These are phyloP conservation scores for Motacilla alba DNA, from an alignment of 2,113 vertebrate genomes.

Conservation along the genomic window DNA sequence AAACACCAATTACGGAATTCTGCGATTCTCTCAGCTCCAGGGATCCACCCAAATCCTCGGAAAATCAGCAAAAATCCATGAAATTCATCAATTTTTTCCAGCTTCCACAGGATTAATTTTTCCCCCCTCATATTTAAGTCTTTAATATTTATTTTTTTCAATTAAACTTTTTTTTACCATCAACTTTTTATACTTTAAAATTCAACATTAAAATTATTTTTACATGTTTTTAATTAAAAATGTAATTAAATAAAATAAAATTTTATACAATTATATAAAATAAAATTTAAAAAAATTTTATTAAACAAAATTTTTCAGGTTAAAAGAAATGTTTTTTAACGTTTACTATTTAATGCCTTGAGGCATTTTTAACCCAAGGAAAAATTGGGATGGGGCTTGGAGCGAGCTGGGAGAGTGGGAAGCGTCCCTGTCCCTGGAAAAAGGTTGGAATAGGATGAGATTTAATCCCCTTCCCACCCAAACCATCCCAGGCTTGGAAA, in stretches of 20 bases:
- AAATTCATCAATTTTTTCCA: not conserved
- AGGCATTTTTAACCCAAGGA: not conserved
- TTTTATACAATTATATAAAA: too few relatives aligned
- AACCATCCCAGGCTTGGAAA: rapidly evolving
- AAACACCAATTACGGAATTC: rapidly evolving
- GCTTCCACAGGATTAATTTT: rapidly evolving
- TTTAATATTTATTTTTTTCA: not conserved
- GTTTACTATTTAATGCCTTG: not conserved
- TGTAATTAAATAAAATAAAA: too few relatives aligned
- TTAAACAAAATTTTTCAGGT: too few relatives aligned
- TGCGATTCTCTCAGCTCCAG: not conserved
- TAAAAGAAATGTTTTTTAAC: not conserved
- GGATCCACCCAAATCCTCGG: not conserved
- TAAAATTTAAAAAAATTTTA: too few relatives aligned
- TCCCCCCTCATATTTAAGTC: rapidly evolving
- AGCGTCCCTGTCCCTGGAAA: not conserved
- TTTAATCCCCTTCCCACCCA: too few relatives aligned
- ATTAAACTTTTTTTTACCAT: not conserved
- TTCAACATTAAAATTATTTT: too few relatives aligned
- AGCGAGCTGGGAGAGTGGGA: too few relatives aligned
- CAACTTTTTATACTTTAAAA: not conserved
- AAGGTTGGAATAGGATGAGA: not conserved
- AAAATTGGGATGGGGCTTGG: not conserved
- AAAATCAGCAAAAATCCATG: not conserved
- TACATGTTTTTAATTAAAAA: too few relatives aligned